Evolutionary conservation across 2,888 invertebrate species (phyloP).

Genomic region (Trissolcus japonicus): DNA sequence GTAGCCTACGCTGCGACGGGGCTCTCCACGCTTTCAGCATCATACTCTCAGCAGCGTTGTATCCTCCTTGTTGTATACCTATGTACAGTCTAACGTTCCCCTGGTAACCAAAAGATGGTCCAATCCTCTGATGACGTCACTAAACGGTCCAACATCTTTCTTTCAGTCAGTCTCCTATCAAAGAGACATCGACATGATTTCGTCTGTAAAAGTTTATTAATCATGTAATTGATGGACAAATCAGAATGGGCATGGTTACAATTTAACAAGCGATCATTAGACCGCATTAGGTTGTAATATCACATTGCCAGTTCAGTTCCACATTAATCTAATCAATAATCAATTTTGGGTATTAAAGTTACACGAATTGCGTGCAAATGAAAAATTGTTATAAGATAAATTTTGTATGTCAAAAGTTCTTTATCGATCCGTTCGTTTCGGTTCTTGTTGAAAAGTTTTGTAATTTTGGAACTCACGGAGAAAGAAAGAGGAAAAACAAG

Average conservation of each 20-base stretch:
- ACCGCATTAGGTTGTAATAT: conserved; percentile 1
- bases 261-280: too few species aligned
- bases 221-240: too few species aligned
- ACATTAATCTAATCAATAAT: conserved; percentile 8
- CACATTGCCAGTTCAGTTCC: conserved; percentile 1
- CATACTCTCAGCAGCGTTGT: conserved; percentile 57
- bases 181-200: conserved; percentile 2
- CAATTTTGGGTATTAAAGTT: neutral
- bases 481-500: too few species aligned
- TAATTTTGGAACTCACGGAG: too few species aligned
- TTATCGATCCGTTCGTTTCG: too few species aligned
- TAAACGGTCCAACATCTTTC: conserved; percentile 69
- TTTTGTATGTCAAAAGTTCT: too few species aligned
- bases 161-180: conserved; percentile 55
- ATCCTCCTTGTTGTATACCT: conserved; percentile 41
- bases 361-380: too few species aligned
- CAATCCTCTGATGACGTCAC: conserved; percentile 60
- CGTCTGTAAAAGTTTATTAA: too few species aligned
- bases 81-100: conserved; percentile 57
- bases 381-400: too few species aligned
- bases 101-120: conserved; percentile 63
- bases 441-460: too few species aligned
- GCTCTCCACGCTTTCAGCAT: conserved; percentile 38
- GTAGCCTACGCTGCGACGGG: conserved; percentile 63
- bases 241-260: too few species aligned